A percentile compares a stretch with the other conserved stretches of the same genome.
Conservation (phyloP, 2,113 vertebrate genomes). For the Ochotona princeps region DNA sequence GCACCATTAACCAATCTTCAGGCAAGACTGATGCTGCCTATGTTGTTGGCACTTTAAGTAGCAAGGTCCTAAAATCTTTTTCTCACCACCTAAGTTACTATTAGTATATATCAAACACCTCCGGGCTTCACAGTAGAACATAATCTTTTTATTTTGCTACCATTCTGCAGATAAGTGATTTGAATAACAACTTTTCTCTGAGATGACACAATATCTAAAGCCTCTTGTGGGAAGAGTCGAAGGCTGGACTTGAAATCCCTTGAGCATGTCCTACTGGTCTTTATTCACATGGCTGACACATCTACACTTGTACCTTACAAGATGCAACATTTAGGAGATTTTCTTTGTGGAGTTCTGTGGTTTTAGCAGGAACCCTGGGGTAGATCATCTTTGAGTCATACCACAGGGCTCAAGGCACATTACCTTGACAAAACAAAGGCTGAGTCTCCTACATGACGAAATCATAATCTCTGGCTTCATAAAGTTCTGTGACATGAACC, state of each 20-base stretch:
- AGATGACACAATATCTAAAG: not conserved
- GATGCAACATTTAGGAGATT: not conserved
- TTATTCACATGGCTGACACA: too few species aligned
- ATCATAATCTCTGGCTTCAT: not conserved
- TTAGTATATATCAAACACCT: not conserved
- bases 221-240: not conserved
- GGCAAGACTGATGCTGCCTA: not conserved
- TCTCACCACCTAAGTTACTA: not conserved
- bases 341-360: not conserved
- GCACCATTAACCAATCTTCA: fast-evolving
- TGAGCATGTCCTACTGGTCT: not conserved
- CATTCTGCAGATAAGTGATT: not conserved
- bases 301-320: not conserved
- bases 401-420: not conserved
- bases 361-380: not conserved
- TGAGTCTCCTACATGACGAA: not conserved
- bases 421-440: not conserved
- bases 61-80: not conserved
- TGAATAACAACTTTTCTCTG: not conserved
- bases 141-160: not conserved
- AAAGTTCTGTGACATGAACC: constrained; percentile 1
- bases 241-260: not conserved
- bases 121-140: not conserved
- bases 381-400: not conserved
- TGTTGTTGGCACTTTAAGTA: too few species aligned